Base-by-base conservation (phyloP, 2,797 vertebrate genomes). In the Amniataba percoides region DNA sequence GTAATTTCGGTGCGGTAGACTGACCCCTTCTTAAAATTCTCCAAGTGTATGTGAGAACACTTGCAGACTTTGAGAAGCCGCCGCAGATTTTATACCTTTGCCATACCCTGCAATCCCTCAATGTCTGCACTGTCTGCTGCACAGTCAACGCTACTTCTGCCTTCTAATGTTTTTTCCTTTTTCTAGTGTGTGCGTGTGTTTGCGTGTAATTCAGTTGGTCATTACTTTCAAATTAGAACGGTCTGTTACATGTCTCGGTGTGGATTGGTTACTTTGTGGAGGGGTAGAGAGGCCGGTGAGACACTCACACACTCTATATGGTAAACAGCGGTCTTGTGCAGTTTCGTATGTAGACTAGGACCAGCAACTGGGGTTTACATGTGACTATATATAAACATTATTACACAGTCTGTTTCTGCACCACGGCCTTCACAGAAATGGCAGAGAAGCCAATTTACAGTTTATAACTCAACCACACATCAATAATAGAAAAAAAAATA, bases 381-480 rank as follows among this genome's bases (percentile, higher is more conserved):
- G 86, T 67, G 76, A 85, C 87, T 90, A 86, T 91, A 87, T 90
- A 91, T 88, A 94, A 85, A 89, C 78, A 83, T 77, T 79, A 85
- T 92, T 79, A 91, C 69, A 89, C 84, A 87, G 81, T 78, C 69
- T 77, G 62, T 85, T 74, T 87, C 76, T 85, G 80, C 65, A 14
- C 52, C 73, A 63, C 67, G 85, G 85, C 83, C 65, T 87, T 67
- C 80, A 83, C 71, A 72, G 85, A 87, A 93, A 93, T 83, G 81
- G 87, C 89, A 83, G 62, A 64, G 73, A 77, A 88, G 85, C 89
- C 93, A 92, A 95, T 95, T 94, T 94, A 91, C 90, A 93, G 93
- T 94, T 94, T 92, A 95, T 94, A 94, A 95, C 93, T 89, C 91
- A 89, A 92, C 89, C 93, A 83, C 91, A 92, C 93, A 94, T 95